These are phyloP conservation scores for Zygogramma bicolorata DNA, from an alignment of 2,888 invertebrate genomes.

Conservation along the genomic window DNA sequence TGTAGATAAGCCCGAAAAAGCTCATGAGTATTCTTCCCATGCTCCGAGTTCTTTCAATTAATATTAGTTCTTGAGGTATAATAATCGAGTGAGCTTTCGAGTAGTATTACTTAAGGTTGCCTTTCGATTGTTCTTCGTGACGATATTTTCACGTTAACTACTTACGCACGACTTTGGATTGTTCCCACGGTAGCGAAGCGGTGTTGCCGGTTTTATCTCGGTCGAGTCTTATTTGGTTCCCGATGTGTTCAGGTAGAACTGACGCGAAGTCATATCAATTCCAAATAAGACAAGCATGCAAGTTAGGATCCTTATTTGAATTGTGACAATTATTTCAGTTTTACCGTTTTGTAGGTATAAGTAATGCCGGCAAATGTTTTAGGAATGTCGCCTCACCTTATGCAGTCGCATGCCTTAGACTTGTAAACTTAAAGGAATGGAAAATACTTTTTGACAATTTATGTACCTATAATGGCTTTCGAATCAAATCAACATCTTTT, in stretches of 20 bases:
- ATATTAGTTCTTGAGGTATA: constrained; percentile 36
- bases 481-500: too few relatives aligned
- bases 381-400: not conserved
- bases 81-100: constrained; percentile 23
- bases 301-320: too few relatives aligned
- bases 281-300: not conserved
- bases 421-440: not conserved
- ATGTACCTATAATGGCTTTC: too few relatives aligned
- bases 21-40: constrained; percentile 40
- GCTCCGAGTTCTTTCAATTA: constrained; percentile 38
- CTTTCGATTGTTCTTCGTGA: constrained; percentile 44
- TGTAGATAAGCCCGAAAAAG: constrained; percentile 33
- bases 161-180: constrained; percentile 58
- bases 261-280: not conserved
- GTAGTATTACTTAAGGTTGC: constrained; percentile 32
- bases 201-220: constrained; percentile 25
- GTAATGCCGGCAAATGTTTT: not conserved
- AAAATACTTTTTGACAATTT: too few relatives aligned
- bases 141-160: constrained; percentile 62
- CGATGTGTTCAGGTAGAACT: not conserved
- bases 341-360: not conserved
- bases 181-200: constrained; percentile 60
- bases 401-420: not conserved
- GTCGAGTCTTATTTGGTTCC: not conserved
- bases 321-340: not conserved